Conservation (phyloP, 2,888 invertebrate species). For the Idaea dimidiata region DNA sequence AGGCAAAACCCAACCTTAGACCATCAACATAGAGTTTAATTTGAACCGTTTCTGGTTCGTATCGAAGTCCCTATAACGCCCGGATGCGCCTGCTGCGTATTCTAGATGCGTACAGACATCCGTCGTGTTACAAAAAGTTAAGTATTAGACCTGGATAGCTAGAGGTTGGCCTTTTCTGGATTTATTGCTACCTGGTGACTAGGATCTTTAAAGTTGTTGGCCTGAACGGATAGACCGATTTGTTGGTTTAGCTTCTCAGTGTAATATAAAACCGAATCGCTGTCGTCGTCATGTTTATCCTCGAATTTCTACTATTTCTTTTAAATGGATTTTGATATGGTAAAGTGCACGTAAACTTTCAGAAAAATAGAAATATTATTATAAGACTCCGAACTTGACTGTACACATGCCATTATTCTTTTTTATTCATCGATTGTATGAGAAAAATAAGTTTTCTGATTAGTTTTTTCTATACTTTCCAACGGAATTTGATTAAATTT, state of each 20-base stretch:
- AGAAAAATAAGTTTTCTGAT: too few relatives aligned
- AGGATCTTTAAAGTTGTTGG: not conserved
- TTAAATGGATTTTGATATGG: too few relatives aligned
- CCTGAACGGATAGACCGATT: not conserved
- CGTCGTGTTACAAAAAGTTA: constrained; percentile 26
- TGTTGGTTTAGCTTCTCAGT: not conserved
- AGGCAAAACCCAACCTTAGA: constrained; percentile 5
- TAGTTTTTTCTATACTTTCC: too few relatives aligned
- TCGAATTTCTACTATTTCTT: too few relatives aligned
- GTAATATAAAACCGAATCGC: too few relatives aligned
- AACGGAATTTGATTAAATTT: too few relatives aligned
- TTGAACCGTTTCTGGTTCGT: constrained; percentile 5
- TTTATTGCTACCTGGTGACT: constrained; percentile 6
- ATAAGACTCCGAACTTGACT: too few relatives aligned
- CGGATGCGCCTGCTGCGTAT: constrained; percentile 24
- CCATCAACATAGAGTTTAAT: constrained; percentile 6
- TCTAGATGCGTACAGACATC: constrained; percentile 23
- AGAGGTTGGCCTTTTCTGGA: constrained; percentile 9
- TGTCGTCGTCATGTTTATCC: too few relatives aligned
- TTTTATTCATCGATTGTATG: too few relatives aligned
- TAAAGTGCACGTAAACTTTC: too few relatives aligned
- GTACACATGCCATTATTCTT: too few relatives aligned
- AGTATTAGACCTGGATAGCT: constrained; percentile 25
- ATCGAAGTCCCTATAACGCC: constrained; percentile 17
- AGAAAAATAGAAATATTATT: too few relatives aligned